Conservation (phyloP, 2,797 vertebrate species). For the Mallotus villosus region DNA sequence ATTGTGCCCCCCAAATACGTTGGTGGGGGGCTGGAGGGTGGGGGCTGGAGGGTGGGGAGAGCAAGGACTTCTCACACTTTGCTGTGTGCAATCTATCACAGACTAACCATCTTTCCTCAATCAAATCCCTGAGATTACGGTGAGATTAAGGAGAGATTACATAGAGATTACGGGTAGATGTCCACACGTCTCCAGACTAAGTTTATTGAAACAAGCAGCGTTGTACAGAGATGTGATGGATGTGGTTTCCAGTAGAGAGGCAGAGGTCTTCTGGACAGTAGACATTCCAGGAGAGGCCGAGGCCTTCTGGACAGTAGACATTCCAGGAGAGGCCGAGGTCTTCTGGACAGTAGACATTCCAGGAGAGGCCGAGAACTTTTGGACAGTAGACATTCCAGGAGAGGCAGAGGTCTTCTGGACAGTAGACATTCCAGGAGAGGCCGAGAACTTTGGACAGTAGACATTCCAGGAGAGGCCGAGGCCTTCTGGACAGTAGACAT, state of each 20-base stretch:
- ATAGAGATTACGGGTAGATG: too few species aligned
- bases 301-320: slow-evolving; percentile 2
- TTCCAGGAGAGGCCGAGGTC: neutral
- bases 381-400: slow-evolving; percentile 1
- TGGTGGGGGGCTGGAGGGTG: too few species aligned
- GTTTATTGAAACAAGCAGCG: too few species aligned
- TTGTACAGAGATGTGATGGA: neutral
- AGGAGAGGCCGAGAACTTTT: neutral
- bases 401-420: neutral
- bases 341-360: slow-evolving; percentile 6
- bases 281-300: too few species aligned
- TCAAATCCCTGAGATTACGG: neutral
- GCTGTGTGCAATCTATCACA: too few species aligned
- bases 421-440: neutral
- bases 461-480: neutral
- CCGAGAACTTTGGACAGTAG: neutral
- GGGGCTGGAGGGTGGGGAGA: too few species aligned
- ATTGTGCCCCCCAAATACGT: too few species aligned
- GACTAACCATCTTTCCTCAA: too few species aligned
- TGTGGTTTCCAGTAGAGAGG: slow-evolving; percentile 4
- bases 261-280: neutral
- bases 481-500: slow-evolving; percentile 2
- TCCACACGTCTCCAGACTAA: too few species aligned
- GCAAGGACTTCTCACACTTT: too few species aligned
- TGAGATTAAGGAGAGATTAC: neutral